Percentiles rank a stretch among this genome's conserved stretches.
Evolutionary conservation across 2,888 invertebrate species (phyloP).

Genomic region (Trichopoda pennipes): DNA sequence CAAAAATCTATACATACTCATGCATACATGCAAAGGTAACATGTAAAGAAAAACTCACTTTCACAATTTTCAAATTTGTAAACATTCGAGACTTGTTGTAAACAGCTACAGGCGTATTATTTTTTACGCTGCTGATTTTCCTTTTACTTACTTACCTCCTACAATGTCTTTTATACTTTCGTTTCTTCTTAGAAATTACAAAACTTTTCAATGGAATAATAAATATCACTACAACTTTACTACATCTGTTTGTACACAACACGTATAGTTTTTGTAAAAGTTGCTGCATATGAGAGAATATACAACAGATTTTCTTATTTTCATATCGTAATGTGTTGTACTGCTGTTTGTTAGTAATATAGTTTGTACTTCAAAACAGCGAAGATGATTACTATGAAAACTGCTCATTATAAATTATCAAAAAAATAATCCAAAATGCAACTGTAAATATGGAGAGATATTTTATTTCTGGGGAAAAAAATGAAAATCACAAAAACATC

Average conservation of each 20-base stretch:
- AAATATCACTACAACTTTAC: conserved; percentile 19
- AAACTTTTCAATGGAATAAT: conserved; percentile 5
- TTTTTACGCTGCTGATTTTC: conserved; percentile 10
- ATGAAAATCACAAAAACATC: conserved; percentile 10
- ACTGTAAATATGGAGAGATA: neutral
- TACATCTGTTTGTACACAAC: conserved; percentile 6
- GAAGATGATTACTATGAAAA: conserved; percentile 19
- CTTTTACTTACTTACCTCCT: neutral
- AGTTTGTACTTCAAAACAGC: conserved; percentile 28
- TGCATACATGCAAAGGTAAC: neutral
- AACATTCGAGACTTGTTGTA: conserved; percentile 58
- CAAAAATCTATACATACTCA: conserved; percentile 8
- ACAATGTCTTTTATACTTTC: neutral
- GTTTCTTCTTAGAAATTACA: neutral
- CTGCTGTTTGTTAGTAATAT: conserved; percentile 7
- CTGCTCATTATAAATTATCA: neutral
- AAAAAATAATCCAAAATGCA: neutral
- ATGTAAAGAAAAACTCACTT: conserved; percentile 44
- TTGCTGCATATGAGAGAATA: conserved; percentile 1
- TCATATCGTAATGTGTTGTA: neutral
- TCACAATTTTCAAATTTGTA: conserved; percentile 57
- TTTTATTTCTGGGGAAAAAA: neutral
- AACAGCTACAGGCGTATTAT: conserved; percentile 56
- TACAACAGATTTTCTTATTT: too few relatives aligned
- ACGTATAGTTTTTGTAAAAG: conserved; percentile 9